Evolutionary conservation across 1,140 invertebrate species (phyloP).

Genomic region (Adelges cooleyi): DNA sequence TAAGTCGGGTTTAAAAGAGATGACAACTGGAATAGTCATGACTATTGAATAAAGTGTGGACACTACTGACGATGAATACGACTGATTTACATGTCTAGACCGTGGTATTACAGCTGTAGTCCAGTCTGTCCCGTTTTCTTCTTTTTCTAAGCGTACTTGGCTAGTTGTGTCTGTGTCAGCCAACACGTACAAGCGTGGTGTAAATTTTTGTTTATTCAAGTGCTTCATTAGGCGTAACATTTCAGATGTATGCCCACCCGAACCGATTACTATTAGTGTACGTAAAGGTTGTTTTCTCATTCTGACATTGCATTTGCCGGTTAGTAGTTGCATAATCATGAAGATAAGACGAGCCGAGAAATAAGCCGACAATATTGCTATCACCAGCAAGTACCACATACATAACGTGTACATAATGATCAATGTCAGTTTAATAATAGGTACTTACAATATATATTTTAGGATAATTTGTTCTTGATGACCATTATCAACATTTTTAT

Average conservation of each 20-base stretch:
- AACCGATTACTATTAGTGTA: slow-evolving; percentile 48
- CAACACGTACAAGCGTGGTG: slow-evolving; percentile 62
- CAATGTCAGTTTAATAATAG: neutral
- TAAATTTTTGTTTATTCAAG: slow-evolving; percentile 49
- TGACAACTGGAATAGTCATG: slow-evolving; percentile 56
- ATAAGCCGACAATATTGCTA: neutral
- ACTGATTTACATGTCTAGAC: slow-evolving; percentile 78
- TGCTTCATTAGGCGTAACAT: slow-evolving; percentile 60
- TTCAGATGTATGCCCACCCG: slow-evolving; percentile 78
- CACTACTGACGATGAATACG: slow-evolving; percentile 63
- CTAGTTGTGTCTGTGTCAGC: slow-evolving; percentile 70
- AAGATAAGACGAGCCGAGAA: neutral
- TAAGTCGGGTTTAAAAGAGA: slow-evolving; percentile 58
- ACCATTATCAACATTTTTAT: too few species aligned
- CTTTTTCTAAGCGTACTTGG: slow-evolving; percentile 43
- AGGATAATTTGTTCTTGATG: too few species aligned
- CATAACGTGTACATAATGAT: neutral
- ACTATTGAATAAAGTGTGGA: slow-evolving; percentile 62
- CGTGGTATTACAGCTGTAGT: slow-evolving; percentile 55
- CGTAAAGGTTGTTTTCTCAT: neutral
- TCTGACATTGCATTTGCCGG: neutral
- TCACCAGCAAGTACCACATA: neutral
- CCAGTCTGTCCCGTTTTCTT: slow-evolving; percentile 1
- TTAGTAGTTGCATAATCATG: neutral
- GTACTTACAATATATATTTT: too few species aligned